Conservation (phyloP, 2,797 vertebrate genomes). For the Sternarchorhynchus goeldii region DNA sequence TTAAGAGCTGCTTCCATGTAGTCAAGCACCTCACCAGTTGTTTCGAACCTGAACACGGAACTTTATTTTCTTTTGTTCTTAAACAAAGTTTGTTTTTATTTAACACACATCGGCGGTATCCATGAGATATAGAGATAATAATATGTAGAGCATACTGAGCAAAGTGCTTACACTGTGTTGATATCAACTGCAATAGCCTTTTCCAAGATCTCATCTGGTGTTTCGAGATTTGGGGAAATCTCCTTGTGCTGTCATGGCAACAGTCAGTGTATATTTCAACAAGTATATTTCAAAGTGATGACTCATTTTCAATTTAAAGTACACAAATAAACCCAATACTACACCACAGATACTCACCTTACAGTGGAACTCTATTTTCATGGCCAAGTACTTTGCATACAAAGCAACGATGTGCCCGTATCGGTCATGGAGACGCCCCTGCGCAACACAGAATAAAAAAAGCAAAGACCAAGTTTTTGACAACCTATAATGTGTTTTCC, state of each 20-base stretch:
- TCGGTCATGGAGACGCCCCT: conserved; percentile 92
- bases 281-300: neutral
- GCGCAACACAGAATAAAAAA: conserved; percentile 25
- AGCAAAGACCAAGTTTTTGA: neutral
- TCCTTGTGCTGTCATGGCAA: conserved; percentile 77
- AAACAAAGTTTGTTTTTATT: no score
- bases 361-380: conserved; percentile 91
- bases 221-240: conserved; percentile 87
- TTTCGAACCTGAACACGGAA: conserved; percentile 49
- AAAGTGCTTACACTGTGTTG: conserved; percentile 85
- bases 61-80: neutral
- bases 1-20: conserved; percentile 56
- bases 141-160: no score
- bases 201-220: conserved; percentile 89
- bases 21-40: conserved; percentile 50
- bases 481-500: neutral
- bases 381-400: conserved; percentile 84
- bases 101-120: no score
- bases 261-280: neutral
- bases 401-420: conserved; percentile 93
- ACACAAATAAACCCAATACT: neutral
- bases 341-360: conserved; percentile 76
- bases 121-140: no score
- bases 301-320: neutral
- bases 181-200: conserved; percentile 84